Base-by-base conservation (phyloP, 2,888 invertebrate genomes). In the Pilophorus perplexus region DNA sequence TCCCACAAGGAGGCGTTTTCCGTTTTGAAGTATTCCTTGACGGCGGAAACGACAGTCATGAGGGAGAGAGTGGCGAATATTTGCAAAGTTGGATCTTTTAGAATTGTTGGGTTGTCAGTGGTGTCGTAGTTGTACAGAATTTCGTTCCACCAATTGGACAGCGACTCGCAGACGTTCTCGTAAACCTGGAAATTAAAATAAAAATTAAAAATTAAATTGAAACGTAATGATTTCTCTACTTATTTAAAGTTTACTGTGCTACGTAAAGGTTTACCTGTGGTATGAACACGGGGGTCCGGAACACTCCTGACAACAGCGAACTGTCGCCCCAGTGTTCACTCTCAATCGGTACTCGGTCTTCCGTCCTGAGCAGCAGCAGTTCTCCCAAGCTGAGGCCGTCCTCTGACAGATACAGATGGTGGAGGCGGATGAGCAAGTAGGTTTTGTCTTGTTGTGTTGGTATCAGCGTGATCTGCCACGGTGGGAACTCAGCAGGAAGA, bases 381-480 rank as follows among this genome's bases (percentile, higher is more conserved):
- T 91, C 89, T 0, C 87, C 87, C 14, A 90, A 83, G 71, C 87
- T 87, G 20, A 90, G 77, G 6, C 84, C 83, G 64, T 87, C 85
- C 67, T 89, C 88, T 10, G 85, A 84, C 3, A 90, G 79, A 1
- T 90, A 79, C 25, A 90, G 77, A 73, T 91, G 91, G 74, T 91
- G 91, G 0, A 88, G 82, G 65, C 90, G 81, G 4, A 89, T 80
- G 25, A 91, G 76, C 33, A 89, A 79, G 73, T 86, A 88, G 74
- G 86, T 90, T 71, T 79, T 76, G 70, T 80, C 79, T 1, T 79
- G 76, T 3, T 76, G 73, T 70, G 79, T 79, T 0, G 88, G 87
- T 72, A 90, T 87, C 1, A 90, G 80, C 38, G 86, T 84, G 62
- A 90, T 84, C 75, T 91, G 90, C 91, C 91, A 91, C 12, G 90